phyloP scores from a whole-genome alignment of 2,888 invertebrate genomes.

The Eupithecia subfuscata region DNA sequence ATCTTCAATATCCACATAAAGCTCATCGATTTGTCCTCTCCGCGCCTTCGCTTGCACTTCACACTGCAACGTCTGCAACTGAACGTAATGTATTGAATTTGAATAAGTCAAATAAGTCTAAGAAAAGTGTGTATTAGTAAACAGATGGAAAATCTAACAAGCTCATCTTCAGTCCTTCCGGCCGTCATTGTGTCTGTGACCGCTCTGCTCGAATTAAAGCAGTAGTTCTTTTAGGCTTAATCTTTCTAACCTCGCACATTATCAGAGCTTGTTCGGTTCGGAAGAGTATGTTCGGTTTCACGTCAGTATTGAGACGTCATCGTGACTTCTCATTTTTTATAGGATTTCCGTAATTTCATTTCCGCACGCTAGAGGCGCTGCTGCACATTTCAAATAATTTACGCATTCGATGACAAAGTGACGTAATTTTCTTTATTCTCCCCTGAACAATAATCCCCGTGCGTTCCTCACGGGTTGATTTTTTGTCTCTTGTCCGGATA shows the following conservation, averaged over 20 bases:
- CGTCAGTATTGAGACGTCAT: neutral
- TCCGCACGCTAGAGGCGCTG: too few relatives aligned
- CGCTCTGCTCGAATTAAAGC: neutral
- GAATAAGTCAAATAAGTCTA: conserved; percentile 2
- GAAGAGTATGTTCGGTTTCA: too few relatives aligned
- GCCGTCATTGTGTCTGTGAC: neutral
- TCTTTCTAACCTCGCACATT: neutral
- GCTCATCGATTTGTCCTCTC: conserved; percentile 35
- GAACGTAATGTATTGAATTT: neutral
- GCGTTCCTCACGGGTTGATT: too few relatives aligned
- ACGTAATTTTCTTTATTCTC: too few relatives aligned
- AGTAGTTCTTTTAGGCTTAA: neutral
- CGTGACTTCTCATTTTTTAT: too few relatives aligned
- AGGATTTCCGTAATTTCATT: too few relatives aligned
- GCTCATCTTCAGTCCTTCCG: too few relatives aligned
- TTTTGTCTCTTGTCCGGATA: too few relatives aligned
- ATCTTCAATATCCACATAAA: conserved; percentile 33
- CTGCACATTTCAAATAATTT: too few relatives aligned
- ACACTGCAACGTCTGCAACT: neutral
- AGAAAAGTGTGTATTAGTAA: too few relatives aligned
- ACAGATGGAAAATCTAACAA: neutral
- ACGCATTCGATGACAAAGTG: too few relatives aligned
- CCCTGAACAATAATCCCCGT: too few relatives aligned
- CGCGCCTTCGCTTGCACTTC: neutral
- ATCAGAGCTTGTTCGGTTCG: neutral